Base-by-base conservation (phyloP, 2,113 vertebrate species). In the Phalacrocorax aristotelis region DNA sequence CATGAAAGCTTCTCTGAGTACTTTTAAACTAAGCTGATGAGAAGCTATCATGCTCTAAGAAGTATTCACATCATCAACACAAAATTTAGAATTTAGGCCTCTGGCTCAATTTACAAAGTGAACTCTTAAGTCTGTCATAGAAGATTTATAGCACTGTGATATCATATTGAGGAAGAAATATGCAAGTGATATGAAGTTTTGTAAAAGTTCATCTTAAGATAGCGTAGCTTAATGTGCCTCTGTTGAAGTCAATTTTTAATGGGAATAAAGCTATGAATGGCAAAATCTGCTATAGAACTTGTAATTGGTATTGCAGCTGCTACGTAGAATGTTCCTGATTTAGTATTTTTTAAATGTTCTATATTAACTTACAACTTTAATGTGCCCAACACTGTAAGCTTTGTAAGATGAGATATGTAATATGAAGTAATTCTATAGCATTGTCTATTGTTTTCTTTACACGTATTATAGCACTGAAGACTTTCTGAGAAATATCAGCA, bases 191-290 rank as follows among this genome's bases (percentile, higher is more conserved):
- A 7, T 21, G 4, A 10, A 7, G 1, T 49, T 86, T 83, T 69
- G 0, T 44, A 65, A 51, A 86, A 68, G 26, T 80, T 93, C 23
- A 65, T 72, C 11, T 74, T 80, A 79, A 76, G 13, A 61, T 2
- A 72, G 3, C 0, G 0, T 72, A 86, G 34, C 10, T 76, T 80
- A 71, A 30, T 10, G 2, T 74, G 38, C 6, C 17, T 83, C 20
- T 0, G 0, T 27, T 54, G 1, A 62, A 75, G 36, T 40, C 0
- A 52, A 29, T 62, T 88, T 91, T 74, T 79, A 69, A 57, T 85
- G 25, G 36, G 9, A 93, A 77, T 30, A 4, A 83, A 88, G 13
- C 1, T 61, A 65, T 57, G 34, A 80, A 69, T 32, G 40, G 21
- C 46, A 92, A 83, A 90, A 69, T n/a, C 11, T 88, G 9, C 13